Conservation (phyloP, 2,113 vertebrate genomes). For the Ceyx margarethae region DNA sequence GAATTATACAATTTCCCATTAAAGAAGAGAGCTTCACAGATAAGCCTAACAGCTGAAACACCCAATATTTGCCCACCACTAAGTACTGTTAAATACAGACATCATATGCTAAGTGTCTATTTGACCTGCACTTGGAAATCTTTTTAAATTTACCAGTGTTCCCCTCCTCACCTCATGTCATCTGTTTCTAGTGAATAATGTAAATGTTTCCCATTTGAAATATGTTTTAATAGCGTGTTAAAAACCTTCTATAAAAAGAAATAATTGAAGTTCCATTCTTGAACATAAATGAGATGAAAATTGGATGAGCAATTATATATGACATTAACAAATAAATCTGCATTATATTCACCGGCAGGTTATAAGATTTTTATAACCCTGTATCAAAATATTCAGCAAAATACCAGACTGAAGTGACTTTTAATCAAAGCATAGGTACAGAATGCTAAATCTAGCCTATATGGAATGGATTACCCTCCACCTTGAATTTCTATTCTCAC, state of each 20-base stretch:
- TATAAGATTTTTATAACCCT: background rate
- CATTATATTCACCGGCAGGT: background rate
- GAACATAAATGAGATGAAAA: conserved; percentile 23
- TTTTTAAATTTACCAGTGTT: background rate
- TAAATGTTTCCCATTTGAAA: background rate
- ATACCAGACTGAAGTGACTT: background rate
- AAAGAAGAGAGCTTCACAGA: background rate
- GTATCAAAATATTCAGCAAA: background rate
- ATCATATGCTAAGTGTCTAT: background rate
- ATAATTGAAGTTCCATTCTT: conserved; percentile 21
- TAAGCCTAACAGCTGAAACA: background rate
- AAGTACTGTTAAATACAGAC: background rate
- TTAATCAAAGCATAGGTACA: background rate
- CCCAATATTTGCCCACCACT: background rate
- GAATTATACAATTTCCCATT: background rate
- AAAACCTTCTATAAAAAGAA: conserved; percentile 29
- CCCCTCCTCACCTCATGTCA: background rate
- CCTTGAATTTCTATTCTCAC: background rate
- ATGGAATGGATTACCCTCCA: background rate
- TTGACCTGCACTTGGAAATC: background rate
- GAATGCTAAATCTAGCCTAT: background rate
- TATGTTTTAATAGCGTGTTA: background rate
- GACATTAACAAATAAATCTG: conserved; percentile 43
- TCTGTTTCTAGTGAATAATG: background rate
- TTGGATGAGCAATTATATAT: conserved; percentile 10